These are phyloP conservation scores for Ctenoplectra terminalis DNA, from an alignment of 1,140 invertebrate genomes.

Conservation along the genomic window DNA sequence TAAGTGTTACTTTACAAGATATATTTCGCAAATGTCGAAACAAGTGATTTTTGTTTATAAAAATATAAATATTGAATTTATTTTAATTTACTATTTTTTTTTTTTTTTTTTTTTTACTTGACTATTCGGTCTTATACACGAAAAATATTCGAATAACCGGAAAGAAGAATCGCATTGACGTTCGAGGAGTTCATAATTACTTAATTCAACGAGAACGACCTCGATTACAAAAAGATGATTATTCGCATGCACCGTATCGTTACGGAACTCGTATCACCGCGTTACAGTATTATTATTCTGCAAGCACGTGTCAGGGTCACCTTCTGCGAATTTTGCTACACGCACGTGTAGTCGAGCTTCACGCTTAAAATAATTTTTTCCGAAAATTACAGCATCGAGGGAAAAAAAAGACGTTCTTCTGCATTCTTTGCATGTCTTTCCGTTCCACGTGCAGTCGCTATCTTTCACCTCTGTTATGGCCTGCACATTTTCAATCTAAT, in stretches of 20 bases:
- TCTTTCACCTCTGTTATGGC: background rate
- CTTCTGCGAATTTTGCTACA: constrained; percentile 9
- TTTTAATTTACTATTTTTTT: no score
- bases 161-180: background rate
- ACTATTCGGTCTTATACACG: no score
- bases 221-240: background rate
- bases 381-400: constrained; percentile 21
- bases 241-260: background rate
- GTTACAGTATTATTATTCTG: constrained; percentile 29
- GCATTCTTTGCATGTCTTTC: constrained; percentile 19
- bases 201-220: background rate
- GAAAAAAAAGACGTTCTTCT: constrained; percentile 2
- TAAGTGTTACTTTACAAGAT: no score
- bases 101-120: no score
- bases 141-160: background rate
- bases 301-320: constrained; percentile 43
- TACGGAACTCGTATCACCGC: background rate
- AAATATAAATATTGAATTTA: no score
- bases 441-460: background rate
- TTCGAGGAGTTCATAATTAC: background rate
- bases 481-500: background rate
- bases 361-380: constrained; percentile 34
- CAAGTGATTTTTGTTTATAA: no score
- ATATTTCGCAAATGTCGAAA: no score
- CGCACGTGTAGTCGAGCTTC: background rate